Base-by-base conservation (phyloP, 2,797 vertebrate genomes). In the Cichlasoma orientale region DNA sequence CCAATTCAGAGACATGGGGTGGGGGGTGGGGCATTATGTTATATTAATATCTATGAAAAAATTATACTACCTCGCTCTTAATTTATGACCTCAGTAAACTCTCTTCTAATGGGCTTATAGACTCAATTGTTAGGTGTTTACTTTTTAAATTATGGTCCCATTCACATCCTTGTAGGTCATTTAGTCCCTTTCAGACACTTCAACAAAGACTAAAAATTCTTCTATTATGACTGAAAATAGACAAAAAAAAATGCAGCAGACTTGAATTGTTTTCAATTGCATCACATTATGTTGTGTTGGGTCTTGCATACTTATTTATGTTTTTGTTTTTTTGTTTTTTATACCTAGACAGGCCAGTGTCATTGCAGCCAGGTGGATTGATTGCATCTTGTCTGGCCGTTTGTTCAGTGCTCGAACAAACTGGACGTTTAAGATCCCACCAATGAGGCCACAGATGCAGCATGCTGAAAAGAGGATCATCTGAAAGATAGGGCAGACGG, bases 401-500 rank as follows among this genome's bases (percentile, higher is more conserved):
- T 97, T 98, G 57, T 94, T 97, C 82, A 98, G 94, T 4, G 98
- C 98, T 44, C 98, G 96, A 68, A 99, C 97, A 92, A 99, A 99
- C 94, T 99, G 98, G 91, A 99, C 97, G 93, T 99, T 99, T 91
- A 99, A 94, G 94, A 99, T 99, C 78, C 98, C 98, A 50, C 97
- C 97, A 13, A 99, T 99, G 86, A 99, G 96, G 82, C 98, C 98
- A 44, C 98, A 99, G 93, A 99, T 99, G 91, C 98, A 99, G 93
- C 98, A 99, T 8, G 98, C 98, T 25, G 98, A 99, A 89, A 99
- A 99, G 74, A 99, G 95, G 91, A 99, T 99, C 98, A 99, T 99
- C 98, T 99, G 91, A 74, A 27, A 81, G 72, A 78, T 27, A 74
- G 23, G 63, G 63, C 3, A 10, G 52, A 21, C 9, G 18, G 9